Evolutionary conservation across 2,797 vertebrate genomes (phyloP).

Genomic region (Eidolon dupreanum): DNA sequence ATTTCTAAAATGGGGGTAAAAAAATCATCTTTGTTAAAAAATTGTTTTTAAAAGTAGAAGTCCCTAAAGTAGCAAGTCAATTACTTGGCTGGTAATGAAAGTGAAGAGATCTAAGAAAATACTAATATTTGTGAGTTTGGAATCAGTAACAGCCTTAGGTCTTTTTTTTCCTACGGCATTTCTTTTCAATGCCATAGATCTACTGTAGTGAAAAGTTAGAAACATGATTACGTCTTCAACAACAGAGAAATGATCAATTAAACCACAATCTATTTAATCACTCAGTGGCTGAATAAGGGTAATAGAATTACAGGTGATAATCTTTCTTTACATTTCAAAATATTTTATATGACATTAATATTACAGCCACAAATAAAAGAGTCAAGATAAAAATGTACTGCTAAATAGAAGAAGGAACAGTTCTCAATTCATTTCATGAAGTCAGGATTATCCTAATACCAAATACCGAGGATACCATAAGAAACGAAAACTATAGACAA

Average conservation of each 20-base stretch:
- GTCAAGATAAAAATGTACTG: constrained; percentile 40
- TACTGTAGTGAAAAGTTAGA: constrained; percentile 15
- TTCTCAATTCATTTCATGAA: constrained; percentile 27
- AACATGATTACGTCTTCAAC: constrained; percentile 49
- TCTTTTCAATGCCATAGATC: background rate
- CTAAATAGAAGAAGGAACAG: background rate
- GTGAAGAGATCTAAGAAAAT: constrained; percentile 48
- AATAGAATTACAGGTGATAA: constrained; percentile 3
- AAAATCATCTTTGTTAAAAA: constrained; percentile 22
- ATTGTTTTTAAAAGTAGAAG: constrained; percentile 50
- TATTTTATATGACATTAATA: constrained; percentile 12
- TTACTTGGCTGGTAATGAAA: constrained; percentile 55
- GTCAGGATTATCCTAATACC: background rate
- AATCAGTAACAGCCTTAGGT: background rate
- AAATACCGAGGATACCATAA: background rate
- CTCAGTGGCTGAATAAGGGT: background rate
- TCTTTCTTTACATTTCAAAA: constrained; percentile 43
- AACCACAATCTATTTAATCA: constrained; percentile 18
- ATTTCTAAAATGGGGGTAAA: background rate
- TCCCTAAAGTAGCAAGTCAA: background rate
- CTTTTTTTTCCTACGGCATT: background rate
- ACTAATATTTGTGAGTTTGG: constrained; percentile 46
- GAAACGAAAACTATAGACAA: background rate
- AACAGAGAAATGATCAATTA: constrained; percentile 33
- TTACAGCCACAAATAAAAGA: constrained; percentile 20